Evolutionary conservation across 2,888 invertebrate genomes (phyloP), one percentile per base, ranked within the genome.

Genomic region (Panzeria rudis): DNA sequence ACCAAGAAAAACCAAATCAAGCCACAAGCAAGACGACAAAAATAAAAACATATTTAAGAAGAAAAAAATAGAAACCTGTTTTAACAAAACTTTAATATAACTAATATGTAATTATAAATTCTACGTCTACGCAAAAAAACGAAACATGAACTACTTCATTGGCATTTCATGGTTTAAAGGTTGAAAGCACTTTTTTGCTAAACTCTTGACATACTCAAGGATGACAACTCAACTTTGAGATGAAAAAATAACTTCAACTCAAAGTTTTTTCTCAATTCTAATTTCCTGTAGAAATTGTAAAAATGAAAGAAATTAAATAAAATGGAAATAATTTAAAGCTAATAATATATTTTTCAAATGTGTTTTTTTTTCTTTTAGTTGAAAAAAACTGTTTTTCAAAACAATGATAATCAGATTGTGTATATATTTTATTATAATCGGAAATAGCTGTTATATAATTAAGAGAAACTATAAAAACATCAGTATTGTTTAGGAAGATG

Each of bases 111-210:
- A 17, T 2, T 41, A 59, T 20, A 44, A 44, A 61, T 59, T 64
- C 62, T 41, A 41, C 13, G 6, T 25, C 38, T 62, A 41, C 17
- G 2, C 15, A 29, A 71, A 56, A 13, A 29, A 2, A 29, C 15
- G 29, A 23, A 52, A 52, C 13, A 50, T 5, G 35, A 50, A 15
- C 8, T 38, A 38, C 25, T 50, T 47, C 32, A 62, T 52, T 20
- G 13, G 11, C 15, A 6, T 13, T 32, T 54, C 44, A 25, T 62
- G 1, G 29, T n/a, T 52, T 29, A 54, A 41, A 54, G 44, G 54
- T 72, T 54, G 79, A 72, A 64, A 64, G 62, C 64, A 72, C 71
- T 79, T 56, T 47, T 72, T 62, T 32, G 32, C 41, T 29, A 54
- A 71, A 54, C 23, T 29, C 20, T 41, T 9, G n/a, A 2, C 17